Evolutionary conservation across 2,113 vertebrate genomes (phyloP).

Genomic region (Merops nubicus): DNA sequence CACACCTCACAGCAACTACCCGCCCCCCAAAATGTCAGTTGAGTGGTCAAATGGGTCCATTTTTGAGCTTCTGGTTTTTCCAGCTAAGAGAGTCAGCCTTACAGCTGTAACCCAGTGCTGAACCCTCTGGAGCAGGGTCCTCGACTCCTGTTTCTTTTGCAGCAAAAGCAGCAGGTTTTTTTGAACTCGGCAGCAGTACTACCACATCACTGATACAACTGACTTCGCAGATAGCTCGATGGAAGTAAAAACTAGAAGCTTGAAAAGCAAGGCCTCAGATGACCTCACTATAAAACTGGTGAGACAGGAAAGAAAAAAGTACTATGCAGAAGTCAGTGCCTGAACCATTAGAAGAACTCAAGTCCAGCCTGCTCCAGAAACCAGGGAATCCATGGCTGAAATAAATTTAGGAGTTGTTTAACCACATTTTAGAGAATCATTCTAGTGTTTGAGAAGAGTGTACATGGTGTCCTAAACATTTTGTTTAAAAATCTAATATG

Average conservation of each 20-base stretch:
- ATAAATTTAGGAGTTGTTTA: background rate
- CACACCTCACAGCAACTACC: rapidly evolving
- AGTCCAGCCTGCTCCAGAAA: background rate
- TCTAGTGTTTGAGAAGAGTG: background rate
- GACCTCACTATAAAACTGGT: background rate
- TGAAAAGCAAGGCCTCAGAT: background rate
- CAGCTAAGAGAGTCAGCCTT: background rate
- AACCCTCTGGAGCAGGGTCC: background rate
- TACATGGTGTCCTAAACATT: background rate
- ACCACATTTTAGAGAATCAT: background rate
- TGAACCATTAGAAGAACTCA: no score
- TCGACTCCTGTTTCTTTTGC: background rate
- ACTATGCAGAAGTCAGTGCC: background rate
- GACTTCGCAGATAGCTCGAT: background rate
- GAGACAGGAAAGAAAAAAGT: background rate
- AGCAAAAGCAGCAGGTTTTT: background rate
- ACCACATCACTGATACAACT: rapidly evolving
- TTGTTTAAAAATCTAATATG: background rate
- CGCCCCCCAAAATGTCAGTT: rapidly evolving
- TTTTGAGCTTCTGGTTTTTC: background rate
- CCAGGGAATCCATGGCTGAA: background rate
- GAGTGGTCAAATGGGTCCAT: background rate
- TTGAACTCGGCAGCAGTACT: background rate
- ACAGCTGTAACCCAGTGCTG: background rate
- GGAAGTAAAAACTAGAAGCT: background rate